phyloP scores from a whole-genome alignment of 2,113 vertebrate species.

The Hydrochoerus hydrochaeris region DNA sequence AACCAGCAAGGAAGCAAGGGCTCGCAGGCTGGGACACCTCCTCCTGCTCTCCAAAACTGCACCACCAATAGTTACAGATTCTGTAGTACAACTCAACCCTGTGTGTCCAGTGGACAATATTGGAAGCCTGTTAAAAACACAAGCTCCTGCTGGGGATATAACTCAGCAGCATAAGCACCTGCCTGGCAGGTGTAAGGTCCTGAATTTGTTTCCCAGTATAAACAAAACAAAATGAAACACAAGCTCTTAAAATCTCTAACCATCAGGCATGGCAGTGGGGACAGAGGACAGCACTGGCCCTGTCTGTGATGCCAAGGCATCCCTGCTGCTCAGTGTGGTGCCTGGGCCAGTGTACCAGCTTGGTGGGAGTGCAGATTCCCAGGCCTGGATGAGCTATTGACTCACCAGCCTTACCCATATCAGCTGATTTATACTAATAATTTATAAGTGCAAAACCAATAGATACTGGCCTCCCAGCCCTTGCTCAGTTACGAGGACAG shows the following conservation, averaged over 20 bases:
- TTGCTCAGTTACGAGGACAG: background rate
- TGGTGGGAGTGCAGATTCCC: background rate
- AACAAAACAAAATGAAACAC: too few species aligned
- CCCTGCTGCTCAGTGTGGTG: background rate
- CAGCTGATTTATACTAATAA: background rate
- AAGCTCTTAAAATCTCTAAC: background rate
- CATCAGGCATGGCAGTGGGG: background rate
- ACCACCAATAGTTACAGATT: background rate
- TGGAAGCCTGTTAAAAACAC: background rate
- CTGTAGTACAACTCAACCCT: background rate
- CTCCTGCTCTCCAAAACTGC: too few species aligned
- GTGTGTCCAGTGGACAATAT: too few species aligned
- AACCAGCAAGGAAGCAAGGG: background rate
- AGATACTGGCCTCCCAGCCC: background rate
- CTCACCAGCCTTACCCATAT: background rate
- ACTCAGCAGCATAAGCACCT: too few species aligned
- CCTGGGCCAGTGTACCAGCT: rapidly evolving
- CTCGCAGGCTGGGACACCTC: background rate
- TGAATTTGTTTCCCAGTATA: too few species aligned
- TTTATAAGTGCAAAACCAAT: background rate
- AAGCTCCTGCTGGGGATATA: too few species aligned
- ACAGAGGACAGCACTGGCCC: background rate
- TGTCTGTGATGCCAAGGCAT: background rate
- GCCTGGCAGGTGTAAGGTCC: too few species aligned
- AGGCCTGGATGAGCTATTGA: background rate